Evolutionary conservation across 2,113 vertebrate genomes (phyloP).

Genomic region (Pelodiscus sinensis): DNA sequence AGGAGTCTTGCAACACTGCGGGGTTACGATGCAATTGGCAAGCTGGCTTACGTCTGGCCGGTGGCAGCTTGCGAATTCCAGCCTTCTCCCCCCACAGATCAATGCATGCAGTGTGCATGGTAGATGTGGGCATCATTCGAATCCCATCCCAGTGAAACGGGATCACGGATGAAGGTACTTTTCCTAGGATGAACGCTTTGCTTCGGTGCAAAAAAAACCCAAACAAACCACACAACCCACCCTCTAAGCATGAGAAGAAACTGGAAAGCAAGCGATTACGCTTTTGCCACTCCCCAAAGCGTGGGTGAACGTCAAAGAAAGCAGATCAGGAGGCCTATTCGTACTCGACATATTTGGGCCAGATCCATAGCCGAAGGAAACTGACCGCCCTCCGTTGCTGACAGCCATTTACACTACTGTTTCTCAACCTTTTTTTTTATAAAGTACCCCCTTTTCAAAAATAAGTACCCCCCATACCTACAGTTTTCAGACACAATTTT

Average conservation of each 20-base stretch:
- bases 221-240: not conserved
- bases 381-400: rapidly evolving
- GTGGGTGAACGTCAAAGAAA: not conserved
- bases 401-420: not conserved
- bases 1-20: not conserved
- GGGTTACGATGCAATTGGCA: not conserved
- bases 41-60: not conserved
- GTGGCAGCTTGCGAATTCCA: not conserved
- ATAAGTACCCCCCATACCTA: no score
- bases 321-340: not conserved
- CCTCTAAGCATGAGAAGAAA: not conserved
- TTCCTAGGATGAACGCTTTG: not conserved
- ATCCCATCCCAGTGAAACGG: not conserved
- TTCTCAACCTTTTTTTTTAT: no score
- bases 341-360: rapidly evolving
- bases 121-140: not conserved
- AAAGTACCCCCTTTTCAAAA: no score
- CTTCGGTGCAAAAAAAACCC: not conserved
- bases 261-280: not conserved
- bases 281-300: not conserved
- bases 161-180: not conserved
- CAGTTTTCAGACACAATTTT: no score
- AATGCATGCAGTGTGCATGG: not conserved
- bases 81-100: not conserved
- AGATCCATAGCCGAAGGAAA: not conserved